Evolutionary conservation across 2,113 vertebrate species (phyloP), one percentile per base, ranked within the genome.

Genomic region (Tor tambroides): DNA sequence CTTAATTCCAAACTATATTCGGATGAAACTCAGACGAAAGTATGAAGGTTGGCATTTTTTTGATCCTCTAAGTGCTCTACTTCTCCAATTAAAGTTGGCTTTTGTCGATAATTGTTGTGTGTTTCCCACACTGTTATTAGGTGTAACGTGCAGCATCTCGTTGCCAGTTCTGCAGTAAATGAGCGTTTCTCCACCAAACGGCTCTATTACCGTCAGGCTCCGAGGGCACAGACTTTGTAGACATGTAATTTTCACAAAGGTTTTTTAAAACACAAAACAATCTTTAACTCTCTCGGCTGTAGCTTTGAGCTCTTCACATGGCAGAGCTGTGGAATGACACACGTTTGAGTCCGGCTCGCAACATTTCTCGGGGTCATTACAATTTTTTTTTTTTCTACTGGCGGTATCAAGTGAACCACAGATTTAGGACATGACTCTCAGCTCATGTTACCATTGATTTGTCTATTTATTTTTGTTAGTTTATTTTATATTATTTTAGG

Each of bases 1-100:
- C 19, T 21, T 23, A 23, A 56, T 21, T 56, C 7, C 19, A 56
- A 19, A 59, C 54, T 59, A 59, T 35, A 30, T 56, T 72, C 1
- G 23, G 14, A 35, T 69, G 83, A 85, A 61, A 23, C 19, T 38
- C 14, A 14, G 32, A 17, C 80, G 76, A 28, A 76, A 72, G 17
- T 69, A 26, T 78, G 30, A 78, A 69, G 80, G 21, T 69, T 86
- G 84, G 79, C 38, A 77, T 83, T 86, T 89, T 80, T 78, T 67
- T 51, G 83, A 81, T 69, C 81, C 63, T 15, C 14, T 61, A 84
- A 83, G 38, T 9, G 28, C 80, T 49, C 26, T 6, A 67, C 80
- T 75, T 89, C 54, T 89, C 17, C 69, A 84, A 86, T 84, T 83
- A 38, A 43, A 26, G 7, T 9, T 43, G n/a, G 79, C 51, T 43